Percentiles rank a stretch among this genome's conserved stretches.
These are phyloP conservation scores for Macaria liturata DNA, from an alignment of 2,888 invertebrate species.

Conservation along the genomic window DNA sequence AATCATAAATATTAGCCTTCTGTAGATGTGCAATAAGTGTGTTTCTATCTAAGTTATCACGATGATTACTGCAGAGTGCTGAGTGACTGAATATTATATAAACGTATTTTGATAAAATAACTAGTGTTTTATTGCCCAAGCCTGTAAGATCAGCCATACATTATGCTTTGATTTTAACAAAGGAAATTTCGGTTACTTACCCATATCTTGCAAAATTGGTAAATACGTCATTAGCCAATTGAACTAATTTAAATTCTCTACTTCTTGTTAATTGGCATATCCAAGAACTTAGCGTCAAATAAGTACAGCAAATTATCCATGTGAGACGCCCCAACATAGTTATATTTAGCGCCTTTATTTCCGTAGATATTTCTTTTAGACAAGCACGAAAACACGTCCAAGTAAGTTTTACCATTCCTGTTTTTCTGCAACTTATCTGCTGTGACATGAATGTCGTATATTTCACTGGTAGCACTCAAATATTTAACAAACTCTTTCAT, in stretches of 20 bases:
- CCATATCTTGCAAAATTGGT: conserved; percentile 65
- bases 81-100: no score
- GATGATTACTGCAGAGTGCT: no score
- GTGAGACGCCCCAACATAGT: conserved; percentile 52
- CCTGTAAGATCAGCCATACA: no score
- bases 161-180: no score
- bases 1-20: not conserved
- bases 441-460: conserved; percentile 40
- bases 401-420: conserved; percentile 24
- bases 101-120: no score
- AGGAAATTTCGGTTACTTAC: conserved; percentile 40
- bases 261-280: conserved; percentile 45
- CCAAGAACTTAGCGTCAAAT: conserved; percentile 47
- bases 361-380: conserved; percentile 55
- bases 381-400: conserved; percentile 51
- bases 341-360: conserved; percentile 42
- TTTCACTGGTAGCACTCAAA: conserved; percentile 37
- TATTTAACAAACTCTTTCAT: conserved; percentile 46
- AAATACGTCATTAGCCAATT: conserved; percentile 51
- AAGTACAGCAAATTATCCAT: conserved; percentile 61
- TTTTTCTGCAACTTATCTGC: conserved; percentile 25
- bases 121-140: no score
- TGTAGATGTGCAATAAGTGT: no score
- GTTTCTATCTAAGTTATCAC: no score
- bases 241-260: conserved; percentile 50